Percentiles rank a stretch among this genome's conserved stretches.
Conservation (phyloP, 2,888 invertebrate genomes). For the Melikaiella ostensackeni region DNA sequence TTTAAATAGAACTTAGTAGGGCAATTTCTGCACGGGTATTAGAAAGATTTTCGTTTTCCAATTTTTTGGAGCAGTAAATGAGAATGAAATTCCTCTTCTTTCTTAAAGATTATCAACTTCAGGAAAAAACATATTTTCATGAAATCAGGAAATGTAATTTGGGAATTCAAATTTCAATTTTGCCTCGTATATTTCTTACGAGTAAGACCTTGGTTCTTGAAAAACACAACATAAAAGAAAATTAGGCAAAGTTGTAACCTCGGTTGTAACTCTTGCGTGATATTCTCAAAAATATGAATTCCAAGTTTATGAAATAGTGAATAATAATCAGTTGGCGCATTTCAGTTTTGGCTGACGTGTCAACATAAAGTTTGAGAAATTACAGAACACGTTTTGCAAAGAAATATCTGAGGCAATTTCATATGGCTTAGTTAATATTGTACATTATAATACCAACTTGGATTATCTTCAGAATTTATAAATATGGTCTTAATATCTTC, state of each 20-base stretch:
- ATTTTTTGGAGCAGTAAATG: no score
- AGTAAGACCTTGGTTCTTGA: background rate
- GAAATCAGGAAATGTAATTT: background rate
- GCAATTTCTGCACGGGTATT: no score
- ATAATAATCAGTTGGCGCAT: constrained; percentile 13
- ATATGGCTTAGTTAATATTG: constrained; percentile 1
- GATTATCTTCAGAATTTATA: background rate
- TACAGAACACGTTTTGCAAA: constrained; percentile 18
- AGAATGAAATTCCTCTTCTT: no score
- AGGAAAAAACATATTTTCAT: no score
- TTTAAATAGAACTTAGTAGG: no score
- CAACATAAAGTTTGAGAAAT: constrained; percentile 6
- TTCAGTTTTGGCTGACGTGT: constrained; percentile 21
- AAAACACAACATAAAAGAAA: background rate
- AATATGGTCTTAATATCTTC: background rate
- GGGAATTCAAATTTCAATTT: background rate
- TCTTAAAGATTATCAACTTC: no score
- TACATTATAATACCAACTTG: background rate
- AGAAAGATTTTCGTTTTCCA: no score
- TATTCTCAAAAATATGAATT: constrained; percentile 28
- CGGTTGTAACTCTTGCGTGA: constrained; percentile 3
- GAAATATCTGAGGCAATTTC: background rate
- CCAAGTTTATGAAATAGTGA: constrained; percentile 9
- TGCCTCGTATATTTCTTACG: background rate
- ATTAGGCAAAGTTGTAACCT: background rate